Conservation (phyloP, 1,140 invertebrate genomes). For the Drosophila murphyi region DNA sequence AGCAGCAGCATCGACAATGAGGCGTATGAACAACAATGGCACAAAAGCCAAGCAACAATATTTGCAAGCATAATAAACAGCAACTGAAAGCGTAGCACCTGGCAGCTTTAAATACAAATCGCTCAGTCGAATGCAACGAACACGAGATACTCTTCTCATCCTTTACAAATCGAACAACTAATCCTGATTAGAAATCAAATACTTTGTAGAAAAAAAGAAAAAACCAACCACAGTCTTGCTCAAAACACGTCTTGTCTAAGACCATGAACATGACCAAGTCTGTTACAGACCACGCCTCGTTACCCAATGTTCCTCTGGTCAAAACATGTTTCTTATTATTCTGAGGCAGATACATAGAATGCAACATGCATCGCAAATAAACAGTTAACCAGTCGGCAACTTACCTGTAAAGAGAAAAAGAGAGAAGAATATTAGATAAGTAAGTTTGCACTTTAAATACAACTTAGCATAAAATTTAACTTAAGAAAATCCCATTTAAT, state of each 20-base stretch:
- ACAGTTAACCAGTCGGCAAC: not conserved
- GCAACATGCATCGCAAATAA: not conserved
- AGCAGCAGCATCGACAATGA: slow-evolving; percentile 49
- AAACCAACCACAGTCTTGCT: too few relatives aligned
- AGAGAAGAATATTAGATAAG: slow-evolving; percentile 16
- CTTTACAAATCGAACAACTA: too few relatives aligned
- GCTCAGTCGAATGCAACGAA: not conserved
- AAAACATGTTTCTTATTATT: not conserved
- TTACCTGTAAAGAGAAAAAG: not conserved
- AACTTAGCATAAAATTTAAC: too few relatives aligned
- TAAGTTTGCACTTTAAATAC: not conserved
- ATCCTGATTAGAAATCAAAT: too few relatives aligned
- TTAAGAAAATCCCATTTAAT: too few relatives aligned
- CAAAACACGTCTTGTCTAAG: too few relatives aligned
- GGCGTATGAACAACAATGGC: slow-evolving; percentile 73
- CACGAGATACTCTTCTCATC: slow-evolving; percentile 32
- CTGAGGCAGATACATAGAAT: not conserved
- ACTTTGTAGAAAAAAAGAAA: too few relatives aligned
- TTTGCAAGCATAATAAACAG: slow-evolving; percentile 57
- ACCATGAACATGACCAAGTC: too few relatives aligned
- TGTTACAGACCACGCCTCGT: not conserved
- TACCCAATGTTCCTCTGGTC: not conserved
- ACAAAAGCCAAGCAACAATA: slow-evolving; percentile 41
- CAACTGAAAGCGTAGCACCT: slow-evolving; percentile 51
- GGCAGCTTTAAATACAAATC: slow-evolving; percentile 19